Conservation (phyloP, 35 echinoderm and acorn worm genomes). For the Ptychodera flava region DNA sequence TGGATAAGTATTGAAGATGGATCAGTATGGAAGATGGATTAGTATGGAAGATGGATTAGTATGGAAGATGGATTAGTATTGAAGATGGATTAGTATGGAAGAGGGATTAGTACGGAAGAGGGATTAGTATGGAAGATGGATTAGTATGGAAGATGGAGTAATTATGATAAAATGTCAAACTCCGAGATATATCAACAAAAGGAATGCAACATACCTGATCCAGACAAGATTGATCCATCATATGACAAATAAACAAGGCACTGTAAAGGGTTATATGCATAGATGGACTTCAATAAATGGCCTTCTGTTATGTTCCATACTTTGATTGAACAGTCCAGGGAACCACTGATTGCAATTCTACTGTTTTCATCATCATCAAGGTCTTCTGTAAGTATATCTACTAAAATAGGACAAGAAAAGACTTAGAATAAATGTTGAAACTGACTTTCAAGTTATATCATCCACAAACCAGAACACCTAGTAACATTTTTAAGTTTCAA, state of each 20-base stretch:
- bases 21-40: no score
- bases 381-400: constrained; percentile 16
- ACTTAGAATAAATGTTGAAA: constrained; percentile 15
- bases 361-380: constrained; percentile 3
- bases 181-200: no score
- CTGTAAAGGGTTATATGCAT: constrained; percentile 76
- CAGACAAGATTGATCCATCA: constrained; percentile 22
- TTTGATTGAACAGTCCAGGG: constrained; percentile 70
- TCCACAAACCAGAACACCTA: no score
- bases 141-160: no score
- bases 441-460: no score
- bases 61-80: no score
- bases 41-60: no score
- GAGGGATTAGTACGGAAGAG: no score
- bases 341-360: constrained; percentile 51
- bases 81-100: no score
- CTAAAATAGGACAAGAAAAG: background rate
- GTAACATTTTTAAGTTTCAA: no score
- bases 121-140: background rate
- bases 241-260: constrained; percentile 35
- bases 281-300: constrained; percentile 55
- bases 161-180: no score
- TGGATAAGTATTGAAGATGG: no score
- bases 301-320: constrained; percentile 57
- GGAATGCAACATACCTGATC: constrained; percentile 61